Percentiles rank a stretch among this genome's conserved stretches.
These are phyloP conservation scores for Xylocopa sonorina DNA, from an alignment of 1,140 invertebrate genomes.

Conservation along the genomic window DNA sequence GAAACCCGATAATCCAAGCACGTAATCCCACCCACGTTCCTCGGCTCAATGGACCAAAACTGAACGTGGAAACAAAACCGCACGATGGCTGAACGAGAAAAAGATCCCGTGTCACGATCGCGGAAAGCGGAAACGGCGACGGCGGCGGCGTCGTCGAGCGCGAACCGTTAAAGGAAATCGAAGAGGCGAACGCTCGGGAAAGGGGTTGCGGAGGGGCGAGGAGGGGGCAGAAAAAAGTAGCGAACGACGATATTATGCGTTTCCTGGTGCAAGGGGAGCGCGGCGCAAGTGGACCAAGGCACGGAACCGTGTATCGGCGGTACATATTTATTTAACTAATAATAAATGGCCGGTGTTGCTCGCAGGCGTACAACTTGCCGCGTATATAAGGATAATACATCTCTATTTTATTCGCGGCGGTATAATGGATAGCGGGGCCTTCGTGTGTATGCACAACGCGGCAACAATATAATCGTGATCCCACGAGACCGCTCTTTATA, in stretches of 20 bases:
- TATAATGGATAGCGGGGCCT: slow-evolving; percentile 68
- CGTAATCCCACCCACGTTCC: slow-evolving; percentile 11
- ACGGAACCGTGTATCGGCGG: slow-evolving; percentile 2
- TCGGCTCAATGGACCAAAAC: not conserved
- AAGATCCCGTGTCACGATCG: not conserved
- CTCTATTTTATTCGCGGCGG: slow-evolving; percentile 71
- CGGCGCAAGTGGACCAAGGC: slow-evolving; percentile 1
- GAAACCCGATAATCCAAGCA: not conserved
- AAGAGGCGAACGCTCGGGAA: not conserved
- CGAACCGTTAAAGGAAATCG: slow-evolving; percentile 2
- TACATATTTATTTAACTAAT: slow-evolving; percentile 55
- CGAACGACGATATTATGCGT: slow-evolving; percentile 7
- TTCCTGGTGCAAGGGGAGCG: slow-evolving; percentile 20
- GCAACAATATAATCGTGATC: slow-evolving; percentile 74
- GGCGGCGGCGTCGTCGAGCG: not conserved
- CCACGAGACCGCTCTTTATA: slow-evolving; percentile 51
- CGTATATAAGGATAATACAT: slow-evolving; percentile 72
- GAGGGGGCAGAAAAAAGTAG: not conserved
- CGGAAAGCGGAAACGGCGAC: slow-evolving; percentile 11
- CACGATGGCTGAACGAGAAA: not conserved
- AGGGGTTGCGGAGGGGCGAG: too few relatives aligned
- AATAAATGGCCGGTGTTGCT: slow-evolving; percentile 66
- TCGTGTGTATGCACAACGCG: slow-evolving; percentile 30
- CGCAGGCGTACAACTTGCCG: slow-evolving; percentile 61
- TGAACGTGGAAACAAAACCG: not conserved